These are phyloP conservation scores for Clinocottus analis DNA, from an alignment of 2,113 vertebrate species.

Conservation along the genomic window DNA sequence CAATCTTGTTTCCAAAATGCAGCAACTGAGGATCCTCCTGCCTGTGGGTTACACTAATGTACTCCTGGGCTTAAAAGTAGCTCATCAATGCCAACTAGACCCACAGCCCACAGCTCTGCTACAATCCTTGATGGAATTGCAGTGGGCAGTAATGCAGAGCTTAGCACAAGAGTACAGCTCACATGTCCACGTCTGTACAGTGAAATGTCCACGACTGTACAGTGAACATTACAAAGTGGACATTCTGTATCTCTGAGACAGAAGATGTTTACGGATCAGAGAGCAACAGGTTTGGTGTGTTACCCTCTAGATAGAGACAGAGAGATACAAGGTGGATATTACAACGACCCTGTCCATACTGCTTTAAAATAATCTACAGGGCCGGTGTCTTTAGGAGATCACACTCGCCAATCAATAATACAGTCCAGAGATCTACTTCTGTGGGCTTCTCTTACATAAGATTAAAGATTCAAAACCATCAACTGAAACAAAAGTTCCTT, in stretches of 20 bases:
- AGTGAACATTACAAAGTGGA: neutral
- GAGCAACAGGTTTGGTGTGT: neutral
- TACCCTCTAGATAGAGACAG: neutral
- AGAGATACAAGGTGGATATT: neutral
- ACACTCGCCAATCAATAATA: neutral
- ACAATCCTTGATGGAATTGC: slow-evolving; percentile 23
- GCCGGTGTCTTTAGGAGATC: neutral
- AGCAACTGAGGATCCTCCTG: slow-evolving; percentile 39
- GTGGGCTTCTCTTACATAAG: neutral
- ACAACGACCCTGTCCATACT: neutral
- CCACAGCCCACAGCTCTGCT: slow-evolving; percentile 33
- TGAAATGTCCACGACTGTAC: slow-evolving; percentile 5
- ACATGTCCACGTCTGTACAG: slow-evolving; percentile 3
- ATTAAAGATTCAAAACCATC: slow-evolving; percentile 1
- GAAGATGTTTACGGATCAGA: slow-evolving; percentile 6
- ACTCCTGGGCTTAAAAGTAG: slow-evolving; percentile 38
- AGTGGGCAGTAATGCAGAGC: slow-evolving; percentile 8
- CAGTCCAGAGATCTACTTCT: neutral
- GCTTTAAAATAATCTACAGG: neutral
- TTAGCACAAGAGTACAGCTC: neutral
- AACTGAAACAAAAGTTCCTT: neutral
- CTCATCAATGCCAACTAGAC: slow-evolving; percentile 40
- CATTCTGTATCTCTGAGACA: neutral
- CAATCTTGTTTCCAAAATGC: slow-evolving; percentile 43
- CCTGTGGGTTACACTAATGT: slow-evolving; percentile 35